These are phyloP conservation scores for Rhinatrema bivittatum DNA, from an alignment of 2,797 vertebrate species.

Conservation along the genomic window DNA sequence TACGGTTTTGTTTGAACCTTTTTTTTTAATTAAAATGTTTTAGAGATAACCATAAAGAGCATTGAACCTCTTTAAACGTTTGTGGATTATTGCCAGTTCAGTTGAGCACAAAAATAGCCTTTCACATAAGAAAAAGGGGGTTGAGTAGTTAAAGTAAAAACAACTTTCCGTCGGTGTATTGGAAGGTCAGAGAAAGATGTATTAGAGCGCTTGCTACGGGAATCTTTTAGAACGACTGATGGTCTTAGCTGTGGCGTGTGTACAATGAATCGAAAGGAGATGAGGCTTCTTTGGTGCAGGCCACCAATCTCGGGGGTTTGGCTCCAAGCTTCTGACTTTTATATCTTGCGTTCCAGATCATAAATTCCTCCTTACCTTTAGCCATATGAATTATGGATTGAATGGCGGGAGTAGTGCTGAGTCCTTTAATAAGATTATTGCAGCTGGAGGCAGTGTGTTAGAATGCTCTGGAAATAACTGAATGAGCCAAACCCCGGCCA, in stretches of 20 bases:
- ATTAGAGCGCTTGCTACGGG: no score
- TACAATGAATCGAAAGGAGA: not conserved
- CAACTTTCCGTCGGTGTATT: not conserved
- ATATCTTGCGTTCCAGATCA: constrained; percentile 13
- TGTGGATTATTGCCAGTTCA: constrained; percentile 1
- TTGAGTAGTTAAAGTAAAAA: not conserved
- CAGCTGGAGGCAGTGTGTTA: constrained; percentile 27
- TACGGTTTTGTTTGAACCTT: no score
- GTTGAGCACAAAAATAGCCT: not conserved
- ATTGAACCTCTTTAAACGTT: not conserved
- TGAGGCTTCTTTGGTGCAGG: not conserved
- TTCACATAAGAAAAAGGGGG: constrained; percentile 1
- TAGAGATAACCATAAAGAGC: not conserved
- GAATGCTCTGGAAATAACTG: constrained; percentile 30
- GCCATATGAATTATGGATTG: constrained; percentile 27
- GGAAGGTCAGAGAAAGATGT: not conserved
- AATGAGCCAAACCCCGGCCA: not conserved
- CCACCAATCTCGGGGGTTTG: not conserved
- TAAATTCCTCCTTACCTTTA: constrained; percentile 19
- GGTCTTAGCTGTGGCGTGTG: not conserved
- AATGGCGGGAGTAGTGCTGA: constrained; percentile 11
- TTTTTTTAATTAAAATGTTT: not conserved
- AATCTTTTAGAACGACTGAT: not conserved
- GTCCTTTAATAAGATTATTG: constrained; percentile 22
- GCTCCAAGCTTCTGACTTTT: constrained; percentile 7